Conservation (phyloP, 2,113 vertebrate genomes). For the Hiodon tergisus region DNA sequence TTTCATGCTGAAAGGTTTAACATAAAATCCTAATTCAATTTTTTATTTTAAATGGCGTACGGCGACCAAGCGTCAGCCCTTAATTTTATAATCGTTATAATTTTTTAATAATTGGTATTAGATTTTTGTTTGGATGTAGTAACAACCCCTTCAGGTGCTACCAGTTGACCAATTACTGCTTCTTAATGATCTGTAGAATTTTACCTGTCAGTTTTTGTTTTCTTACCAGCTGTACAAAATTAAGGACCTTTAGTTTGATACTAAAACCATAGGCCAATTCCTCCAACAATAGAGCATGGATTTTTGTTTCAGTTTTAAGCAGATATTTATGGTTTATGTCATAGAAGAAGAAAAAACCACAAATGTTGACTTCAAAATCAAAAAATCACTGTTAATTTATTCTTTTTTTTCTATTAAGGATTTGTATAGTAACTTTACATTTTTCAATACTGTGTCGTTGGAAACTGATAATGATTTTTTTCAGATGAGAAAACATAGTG, state of each 20-base stretch:
- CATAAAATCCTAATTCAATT: conserved; percentile 40
- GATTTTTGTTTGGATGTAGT: conserved; percentile 77
- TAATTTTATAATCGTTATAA: conserved; percentile 65
- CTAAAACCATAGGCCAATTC: conserved; percentile 65
- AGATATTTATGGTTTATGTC: conserved; percentile 75
- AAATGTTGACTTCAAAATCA: conserved; percentile 76
- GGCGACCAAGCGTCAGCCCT: conserved; percentile 50
- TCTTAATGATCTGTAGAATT: conserved; percentile 84
- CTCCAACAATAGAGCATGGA: conserved; percentile 92
- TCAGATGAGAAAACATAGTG: conserved; percentile 75
- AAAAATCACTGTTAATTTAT: conserved; percentile 98
- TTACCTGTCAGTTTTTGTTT: conserved; percentile 85
- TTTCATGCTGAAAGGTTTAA: conserved; percentile 32
- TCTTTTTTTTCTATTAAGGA: conserved; percentile 99
- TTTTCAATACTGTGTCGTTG: conserved; percentile 96
- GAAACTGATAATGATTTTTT: conserved; percentile 96
- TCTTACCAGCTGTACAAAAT: conserved; percentile 85
- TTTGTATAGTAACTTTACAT: conserved; percentile 99
- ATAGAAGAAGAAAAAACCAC: conserved; percentile 79
- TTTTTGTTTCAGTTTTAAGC: conserved; percentile 84
- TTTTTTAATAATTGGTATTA: conserved; percentile 74
- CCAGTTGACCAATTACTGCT: conserved; percentile 91
- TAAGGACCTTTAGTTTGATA: conserved; percentile 73
- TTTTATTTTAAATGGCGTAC: conserved; percentile 35
- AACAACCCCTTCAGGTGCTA: conserved; percentile 90